Percentiles rank a stretch among this genome's conserved stretches.
These are phyloP conservation scores for Platorchestia sp. DNA, from an alignment of 1,140 invertebrate species.

Conservation along the genomic window DNA sequence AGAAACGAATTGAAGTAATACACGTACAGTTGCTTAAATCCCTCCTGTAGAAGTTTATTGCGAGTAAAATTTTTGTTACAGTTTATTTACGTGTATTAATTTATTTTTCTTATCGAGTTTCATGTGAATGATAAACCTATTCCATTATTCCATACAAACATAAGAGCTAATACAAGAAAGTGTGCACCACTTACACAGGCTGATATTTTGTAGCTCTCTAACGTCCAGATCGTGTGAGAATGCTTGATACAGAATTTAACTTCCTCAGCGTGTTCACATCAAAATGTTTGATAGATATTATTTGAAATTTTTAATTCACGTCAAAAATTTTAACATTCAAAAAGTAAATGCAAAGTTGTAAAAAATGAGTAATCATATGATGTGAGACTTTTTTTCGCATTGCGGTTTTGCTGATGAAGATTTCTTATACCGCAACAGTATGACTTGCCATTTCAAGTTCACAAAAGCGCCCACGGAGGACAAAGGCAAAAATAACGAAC, in stretches of 20 bases:
- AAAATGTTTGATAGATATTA: neutral
- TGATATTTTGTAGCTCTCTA: neutral
- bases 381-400: neutral
- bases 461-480: conserved; percentile 12
- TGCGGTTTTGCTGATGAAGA: neutral
- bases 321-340: neutral
- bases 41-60: neutral
- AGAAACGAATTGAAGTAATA: neutral
- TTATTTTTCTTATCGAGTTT: neutral
- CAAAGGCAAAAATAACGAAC: conserved; percentile 51
- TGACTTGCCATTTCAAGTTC: conserved; percentile 11
- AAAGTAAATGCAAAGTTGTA: neutral
- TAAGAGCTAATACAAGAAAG: neutral
- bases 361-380: neutral
- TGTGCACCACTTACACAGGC: neutral
- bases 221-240: neutral
- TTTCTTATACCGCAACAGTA: conserved; percentile 17
- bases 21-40: neutral
- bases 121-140: neutral
- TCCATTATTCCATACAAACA: neutral
- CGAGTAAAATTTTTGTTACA: neutral
- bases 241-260: neutral
- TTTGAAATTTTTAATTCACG: neutral
- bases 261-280: neutral
- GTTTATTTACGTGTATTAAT: neutral